Conservation (phyloP, 2,797 vertebrate genomes). For the Limosa lapponica region DNA sequence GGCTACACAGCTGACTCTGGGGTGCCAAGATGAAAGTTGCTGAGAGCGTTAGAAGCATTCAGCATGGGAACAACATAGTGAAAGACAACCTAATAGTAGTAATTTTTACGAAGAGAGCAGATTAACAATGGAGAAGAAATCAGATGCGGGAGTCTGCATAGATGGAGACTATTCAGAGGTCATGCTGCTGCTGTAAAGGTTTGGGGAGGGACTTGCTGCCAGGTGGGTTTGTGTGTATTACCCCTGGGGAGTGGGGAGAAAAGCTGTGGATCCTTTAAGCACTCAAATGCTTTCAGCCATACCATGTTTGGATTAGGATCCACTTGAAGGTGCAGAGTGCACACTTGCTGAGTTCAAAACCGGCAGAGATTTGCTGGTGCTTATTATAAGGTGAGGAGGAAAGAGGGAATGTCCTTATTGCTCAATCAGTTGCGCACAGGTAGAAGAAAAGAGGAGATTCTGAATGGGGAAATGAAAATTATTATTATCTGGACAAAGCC, state of each 20-base stretch:
- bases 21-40: not conserved
- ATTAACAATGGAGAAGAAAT: not conserved
- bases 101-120: not conserved
- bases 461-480: slow-evolving; percentile 5
- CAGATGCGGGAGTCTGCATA: not conserved
- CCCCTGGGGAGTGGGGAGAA: not conserved
- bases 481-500: slow-evolving; percentile 13
- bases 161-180: not conserved
- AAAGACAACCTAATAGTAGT: not conserved
- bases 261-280: slow-evolving; percentile 35
- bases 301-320: slow-evolving; percentile 51
- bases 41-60: not conserved
- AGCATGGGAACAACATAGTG: not conserved
- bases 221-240: not conserved
- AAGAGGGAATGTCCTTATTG: not conserved
- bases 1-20: not conserved
- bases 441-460: not conserved
- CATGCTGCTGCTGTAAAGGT: not conserved
- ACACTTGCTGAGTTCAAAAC: slow-evolving; percentile 16
- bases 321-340: slow-evolving; percentile 38
- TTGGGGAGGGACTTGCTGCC: not conserved
- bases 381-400: slow-evolving; percentile 20
- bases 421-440: slow-evolving; percentile 9
- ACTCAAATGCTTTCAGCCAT: slow-evolving; percentile 12
- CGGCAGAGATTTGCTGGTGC: not conserved